Evolutionary conservation across 2,888 invertebrate species (phyloP), one percentile per base, ranked within the genome.

Genomic region (Merodon equestris): DNA sequence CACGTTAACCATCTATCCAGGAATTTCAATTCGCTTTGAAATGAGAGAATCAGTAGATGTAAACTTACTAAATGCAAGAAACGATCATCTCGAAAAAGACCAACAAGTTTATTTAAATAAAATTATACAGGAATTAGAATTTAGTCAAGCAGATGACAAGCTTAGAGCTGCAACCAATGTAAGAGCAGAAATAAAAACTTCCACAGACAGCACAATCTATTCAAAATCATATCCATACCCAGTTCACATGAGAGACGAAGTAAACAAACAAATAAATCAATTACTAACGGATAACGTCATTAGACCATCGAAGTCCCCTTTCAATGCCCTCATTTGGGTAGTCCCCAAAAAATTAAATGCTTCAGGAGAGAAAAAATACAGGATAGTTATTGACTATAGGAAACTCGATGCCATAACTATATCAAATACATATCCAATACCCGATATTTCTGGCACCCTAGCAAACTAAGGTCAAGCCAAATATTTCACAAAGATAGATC

Each of bases 171-270:
- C 10, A 40, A 40, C 40, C 10, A 40, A 40, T 9, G 40, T 40
- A n/a, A 40, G 40, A 48, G 48, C 48, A 19, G 19, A 12, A 18
- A 48, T 19, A 17, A 10, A 18, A 12, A 48, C 14, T 9, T 18
- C 9, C n/a, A 48, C 18, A 9, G 48, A 48, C n/a, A 19, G 15
- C 9, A 2, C 51, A 13, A 51, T 51, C 7, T 36, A 27, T 27
- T 13, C 63, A 1, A 86, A 85, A 82, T 75, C 83, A 1, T 86
- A 87, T 71, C 54, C 85, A 15, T 85, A 85, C 53, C 86, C 86
- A 0, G 81, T 84, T 27, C 68, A 84, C 15, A 84, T 85, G 73
- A 82, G 83, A 67, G 18, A 66, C 15, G 86, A 86, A 82, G 85
- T 86, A 0, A 68, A 84, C 86, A 0, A 68, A 84, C 84, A 86